phyloP scores from a whole-genome alignment of 2,797 vertebrate genomes.

The Dermochelys coriacea region DNA sequence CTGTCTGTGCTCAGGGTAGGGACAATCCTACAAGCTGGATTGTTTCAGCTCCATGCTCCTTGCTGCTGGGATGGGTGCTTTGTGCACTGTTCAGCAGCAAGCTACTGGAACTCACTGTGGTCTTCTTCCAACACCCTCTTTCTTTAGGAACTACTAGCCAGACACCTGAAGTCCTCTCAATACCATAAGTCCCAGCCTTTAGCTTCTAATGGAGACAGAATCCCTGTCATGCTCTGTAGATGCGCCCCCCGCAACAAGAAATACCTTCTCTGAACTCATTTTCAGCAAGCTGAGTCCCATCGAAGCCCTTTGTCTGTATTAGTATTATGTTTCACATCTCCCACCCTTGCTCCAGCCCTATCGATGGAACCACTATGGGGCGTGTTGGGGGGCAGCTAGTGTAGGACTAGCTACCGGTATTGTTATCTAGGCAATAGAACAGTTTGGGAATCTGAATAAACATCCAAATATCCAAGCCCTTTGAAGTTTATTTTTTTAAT shows the following conservation, averaged over 20 bases:
- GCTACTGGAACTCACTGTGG: no score
- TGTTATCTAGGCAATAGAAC: neutral
- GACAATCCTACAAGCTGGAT: no score
- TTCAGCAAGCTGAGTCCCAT: neutral
- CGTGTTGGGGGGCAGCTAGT: no score
- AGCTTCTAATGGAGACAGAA: neutral
- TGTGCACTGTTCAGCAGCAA: no score
- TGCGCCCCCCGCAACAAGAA: neutral
- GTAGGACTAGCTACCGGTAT: no score
- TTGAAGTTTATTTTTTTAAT: no score
- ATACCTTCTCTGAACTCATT: neutral
- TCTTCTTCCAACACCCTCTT: neutral
- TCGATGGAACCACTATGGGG: neutral
- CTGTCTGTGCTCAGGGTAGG: no score
- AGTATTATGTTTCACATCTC: neutral
- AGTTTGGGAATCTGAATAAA: neutral
- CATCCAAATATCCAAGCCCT: no score
- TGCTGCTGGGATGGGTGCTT: no score
- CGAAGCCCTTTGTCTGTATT: neutral
- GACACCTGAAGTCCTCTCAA: no score
- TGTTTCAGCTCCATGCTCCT: no score
- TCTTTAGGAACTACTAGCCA: neutral
- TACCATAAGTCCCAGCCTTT: neutral
- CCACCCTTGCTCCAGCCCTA: neutral
- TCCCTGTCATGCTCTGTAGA: neutral